Percentiles rank a stretch among this genome's conserved stretches.
Evolutionary conservation across 2,797 vertebrate genomes (phyloP).

Genomic region (Taeniopygia guttata): DNA sequence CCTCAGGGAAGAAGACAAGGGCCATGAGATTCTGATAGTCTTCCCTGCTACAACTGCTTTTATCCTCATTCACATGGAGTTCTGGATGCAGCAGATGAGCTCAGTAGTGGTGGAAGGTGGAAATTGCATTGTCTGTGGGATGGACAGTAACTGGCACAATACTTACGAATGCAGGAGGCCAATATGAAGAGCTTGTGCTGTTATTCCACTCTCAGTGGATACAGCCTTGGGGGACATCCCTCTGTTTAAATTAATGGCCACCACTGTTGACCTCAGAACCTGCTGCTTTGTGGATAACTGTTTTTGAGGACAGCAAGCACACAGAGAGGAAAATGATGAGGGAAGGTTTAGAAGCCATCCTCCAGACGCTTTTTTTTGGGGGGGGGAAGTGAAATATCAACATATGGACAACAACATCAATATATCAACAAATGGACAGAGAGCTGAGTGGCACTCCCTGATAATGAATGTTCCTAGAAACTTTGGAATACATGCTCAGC

Average conservation of each 20-base stretch:
- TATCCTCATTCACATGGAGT: neutral
- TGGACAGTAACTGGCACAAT: neutral
- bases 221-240: neutral
- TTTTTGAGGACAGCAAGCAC: neutral
- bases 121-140: neutral
- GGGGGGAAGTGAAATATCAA: neutral
- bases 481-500: neutral
- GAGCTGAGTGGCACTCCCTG: neutral
- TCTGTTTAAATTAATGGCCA: neutral
- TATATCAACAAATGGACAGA: accelerated
- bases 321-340: neutral
- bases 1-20: neutral
- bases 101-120: neutral
- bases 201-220: neutral
- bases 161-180: neutral
- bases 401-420: no score
- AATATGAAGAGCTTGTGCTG: neutral
- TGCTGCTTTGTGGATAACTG: neutral
- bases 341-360: neutral
- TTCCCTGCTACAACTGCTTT: neutral
- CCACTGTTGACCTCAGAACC: neutral
- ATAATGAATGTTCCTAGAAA: neutral
- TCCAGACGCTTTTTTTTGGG: neutral
- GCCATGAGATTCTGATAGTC: neutral
- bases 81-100: neutral